Evolutionary conservation across 1,140 invertebrate species (phyloP), one percentile per base, ranked within the genome.

Genomic region (Meloidogyne hapla): DNA sequence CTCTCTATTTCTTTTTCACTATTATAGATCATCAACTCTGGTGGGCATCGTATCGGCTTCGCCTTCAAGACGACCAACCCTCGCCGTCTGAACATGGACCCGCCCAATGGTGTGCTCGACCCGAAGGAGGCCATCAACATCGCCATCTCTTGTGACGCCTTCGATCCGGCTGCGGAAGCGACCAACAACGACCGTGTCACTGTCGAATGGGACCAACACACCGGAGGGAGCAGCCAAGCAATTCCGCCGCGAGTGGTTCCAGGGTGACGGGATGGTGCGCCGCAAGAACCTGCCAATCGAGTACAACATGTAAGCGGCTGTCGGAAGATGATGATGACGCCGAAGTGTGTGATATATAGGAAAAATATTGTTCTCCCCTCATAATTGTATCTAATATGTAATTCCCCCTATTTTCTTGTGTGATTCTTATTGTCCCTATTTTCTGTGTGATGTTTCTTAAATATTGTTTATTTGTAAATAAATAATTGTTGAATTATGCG

Each of bases 161-260:
- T 81, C 80, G 70, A 83, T 23, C 62, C 38, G 21, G 74, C 63
- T 25, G 21, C 61, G 25, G 80, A 83, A 67, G 80, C 83, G 79
- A 83, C 81, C 23, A 80, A 82, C 33, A 80, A 77, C 78, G 80
- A 81, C 40, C 80, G 80, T 56, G 81, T 81, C 80, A 81, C 81
- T 23, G 74, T 81, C 66, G 80, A 81, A 70, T 81, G 80, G n/a
- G 80, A 79, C 76, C 65, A 82, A 81, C 76, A 81, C 80, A 15
- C 80, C 80, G n/a, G 76, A 82, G 5, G 73, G 72, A 28, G 81
- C 80, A 25, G 80, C 80, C 73, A 79, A 79, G 61, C 65, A 64
- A 45, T 81, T 81, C 81, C 76, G 78, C 42, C 80, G 74, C 33
- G 80, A 82, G 40, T 81, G 80, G 80, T 81, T 81, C 81, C 76